A percentile compares a stretch with the other conserved stretches of the same genome.
These are phyloP conservation scores for Plodia interpunctella DNA, from an alignment of 1,140 invertebrate species.

Conservation along the genomic window DNA sequence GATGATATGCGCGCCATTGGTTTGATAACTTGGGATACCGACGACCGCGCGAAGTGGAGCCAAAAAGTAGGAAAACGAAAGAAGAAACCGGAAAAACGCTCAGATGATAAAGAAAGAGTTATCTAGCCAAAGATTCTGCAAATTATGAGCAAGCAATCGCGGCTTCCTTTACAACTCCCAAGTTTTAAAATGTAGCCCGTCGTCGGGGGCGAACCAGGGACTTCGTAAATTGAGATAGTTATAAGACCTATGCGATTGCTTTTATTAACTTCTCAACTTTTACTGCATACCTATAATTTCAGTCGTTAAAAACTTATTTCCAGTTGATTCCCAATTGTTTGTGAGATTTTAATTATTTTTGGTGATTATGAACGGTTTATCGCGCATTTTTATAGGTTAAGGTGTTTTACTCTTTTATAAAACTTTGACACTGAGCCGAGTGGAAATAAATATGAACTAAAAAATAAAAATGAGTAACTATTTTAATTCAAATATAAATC, in stretches of 20 bases:
- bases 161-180: neutral
- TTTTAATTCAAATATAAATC: too few species aligned
- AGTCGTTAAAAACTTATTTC: conserved; percentile 4
- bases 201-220: neutral
- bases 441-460: too few species aligned
- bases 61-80: too few species aligned
- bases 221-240: conserved; percentile 4
- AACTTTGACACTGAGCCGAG: too few species aligned
- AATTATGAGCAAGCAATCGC: neutral
- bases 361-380: neutral
- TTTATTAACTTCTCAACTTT: conserved; percentile 1
- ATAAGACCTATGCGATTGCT: conserved; percentile 6
- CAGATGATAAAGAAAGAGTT: neutral
- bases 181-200: conserved; percentile 4
- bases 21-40: too few species aligned
- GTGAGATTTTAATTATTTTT: conserved; percentile 3
- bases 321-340: neutral
- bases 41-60: too few species aligned
- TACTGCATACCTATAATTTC: conserved; percentile 4
- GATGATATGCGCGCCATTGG: too few species aligned
- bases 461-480: too few species aligned
- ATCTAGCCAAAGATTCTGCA: neutral
- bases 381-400: neutral
- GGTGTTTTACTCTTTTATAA: neutral
- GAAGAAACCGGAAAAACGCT: neutral